A percentile compares a stretch with the other conserved stretches of the same genome.
Conservation (phyloP, 1,140 invertebrate genomes). For the Danaus melanippus region DNA sequence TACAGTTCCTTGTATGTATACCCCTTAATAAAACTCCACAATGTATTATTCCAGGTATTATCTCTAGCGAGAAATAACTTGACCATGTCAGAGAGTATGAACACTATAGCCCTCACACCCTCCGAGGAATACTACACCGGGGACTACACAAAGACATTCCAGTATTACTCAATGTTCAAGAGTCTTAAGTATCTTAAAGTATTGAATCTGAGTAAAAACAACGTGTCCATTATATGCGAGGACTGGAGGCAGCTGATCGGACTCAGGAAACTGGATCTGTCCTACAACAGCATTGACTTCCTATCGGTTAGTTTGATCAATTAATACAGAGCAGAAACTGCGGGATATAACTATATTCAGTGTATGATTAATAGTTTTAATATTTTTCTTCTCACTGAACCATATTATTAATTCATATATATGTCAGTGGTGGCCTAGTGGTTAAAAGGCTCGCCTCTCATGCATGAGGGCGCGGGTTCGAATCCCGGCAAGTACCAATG, state of each 20-base stretch:
- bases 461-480: too few species aligned
- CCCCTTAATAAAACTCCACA: too few species aligned
- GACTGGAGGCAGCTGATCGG: slow-evolving; percentile 26
- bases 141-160: background rate
- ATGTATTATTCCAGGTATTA: slow-evolving; percentile 14
- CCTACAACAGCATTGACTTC: slow-evolving; percentile 14
- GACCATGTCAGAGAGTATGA: slow-evolving; percentile 6
- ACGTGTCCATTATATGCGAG: slow-evolving; percentile 22
- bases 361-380: too few species aligned
- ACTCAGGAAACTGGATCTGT: slow-evolving; percentile 26
- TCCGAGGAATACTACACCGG: background rate
- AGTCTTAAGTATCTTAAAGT: slow-evolving; percentile 15
- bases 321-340: too few species aligned
- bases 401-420: too few species aligned
- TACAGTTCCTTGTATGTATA: too few species aligned
- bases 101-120: background rate
- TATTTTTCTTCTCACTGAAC: too few species aligned
- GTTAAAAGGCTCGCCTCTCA: too few species aligned
- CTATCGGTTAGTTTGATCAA: slow-evolving; percentile 19
- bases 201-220: slow-evolving; percentile 33
- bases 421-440: too few species aligned
- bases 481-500: too few species aligned
- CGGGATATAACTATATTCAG: too few species aligned
- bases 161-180: slow-evolving; percentile 7
- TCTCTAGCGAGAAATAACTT: slow-evolving; percentile 25